Evolutionary conservation across 2,888 invertebrate species (phyloP).

Genomic region (Hoplodrina blanda): DNA sequence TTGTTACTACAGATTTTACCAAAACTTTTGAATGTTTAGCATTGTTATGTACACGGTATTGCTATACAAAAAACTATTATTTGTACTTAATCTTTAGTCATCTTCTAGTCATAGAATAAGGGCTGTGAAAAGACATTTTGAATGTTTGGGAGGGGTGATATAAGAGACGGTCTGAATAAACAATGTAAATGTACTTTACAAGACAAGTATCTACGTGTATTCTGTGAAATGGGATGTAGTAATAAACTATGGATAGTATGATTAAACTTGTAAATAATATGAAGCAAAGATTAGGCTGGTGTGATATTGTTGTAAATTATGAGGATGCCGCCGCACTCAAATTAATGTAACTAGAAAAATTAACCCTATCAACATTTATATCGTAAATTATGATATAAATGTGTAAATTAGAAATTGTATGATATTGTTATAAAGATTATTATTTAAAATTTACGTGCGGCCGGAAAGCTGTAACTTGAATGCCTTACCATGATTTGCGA

Average conservation of each 20-base stretch:
- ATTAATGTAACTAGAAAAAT: constrained; percentile 25
- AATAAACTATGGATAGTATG: constrained; percentile 51
- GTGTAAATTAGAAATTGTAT: constrained; percentile 32
- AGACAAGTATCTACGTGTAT: constrained; percentile 49
- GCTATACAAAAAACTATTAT: constrained; percentile 47
- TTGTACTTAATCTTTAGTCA: constrained; percentile 69
- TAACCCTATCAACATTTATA: constrained; percentile 21
- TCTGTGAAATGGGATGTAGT: constrained; percentile 56
- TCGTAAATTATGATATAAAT: constrained; percentile 19
- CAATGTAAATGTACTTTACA: constrained; percentile 41
- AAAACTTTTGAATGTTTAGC: constrained; percentile 45
- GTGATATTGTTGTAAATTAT: constrained; percentile 49
- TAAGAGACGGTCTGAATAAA: constrained; percentile 43
- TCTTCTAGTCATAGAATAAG: constrained; percentile 86
- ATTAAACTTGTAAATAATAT: constrained; percentile 40
- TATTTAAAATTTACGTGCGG: constrained; percentile 40
- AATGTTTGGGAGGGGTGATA: constrained; percentile 49
- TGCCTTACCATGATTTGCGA: constrained; percentile 56
- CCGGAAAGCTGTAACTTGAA: constrained; percentile 48
- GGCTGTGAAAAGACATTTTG: constrained; percentile 86
- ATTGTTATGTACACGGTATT: constrained; percentile 37
- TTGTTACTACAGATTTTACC: constrained; percentile 44
- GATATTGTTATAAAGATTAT: constrained; percentile 19
- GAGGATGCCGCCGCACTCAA: constrained; percentile 41
- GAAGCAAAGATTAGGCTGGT: constrained; percentile 46